Evolutionary conservation across 1,140 invertebrate genomes (phyloP), one percentile per base, ranked within the genome.

Genomic region (Cydia fagiglandana): DNA sequence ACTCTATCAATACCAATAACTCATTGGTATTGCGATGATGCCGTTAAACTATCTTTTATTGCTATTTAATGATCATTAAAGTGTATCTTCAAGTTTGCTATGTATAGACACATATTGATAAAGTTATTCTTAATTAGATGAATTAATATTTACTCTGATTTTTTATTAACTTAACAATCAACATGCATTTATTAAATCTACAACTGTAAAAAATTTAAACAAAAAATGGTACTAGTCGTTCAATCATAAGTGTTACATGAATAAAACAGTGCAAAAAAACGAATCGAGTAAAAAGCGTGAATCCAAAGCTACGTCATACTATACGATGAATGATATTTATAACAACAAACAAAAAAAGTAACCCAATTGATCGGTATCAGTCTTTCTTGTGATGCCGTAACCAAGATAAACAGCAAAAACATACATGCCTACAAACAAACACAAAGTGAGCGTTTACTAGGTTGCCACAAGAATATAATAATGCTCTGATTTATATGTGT

Each of bases 381-480:
- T 75, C 81, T 86, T 86, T 75, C 85, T 86, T 73, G 82, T 82
- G 17, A 88, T 81, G 83, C 83, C 79, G 76, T 88, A 83, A 73
- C 85, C 84, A 68, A 90, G 78, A 82, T 88, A 85, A 7, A 88
- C 80, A 0, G 86, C 85, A 78, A 89, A 80, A 74, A 85, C 82
- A 86, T 85, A 89, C 64, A 88, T 82, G 79, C 87, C 88, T 89
- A 89, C 47, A 86, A 86, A 83, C 76, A 78, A 82, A 77, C 45
- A 74, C 64, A 64, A 68, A 13, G n/a, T 56, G 7, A 17, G 53
- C 4, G 15, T 56, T 56, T 56, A 53, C 45, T 47, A 13, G 4
- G 45, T 13, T 47, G 45, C 4, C 47, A 15, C 13, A 41, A 9
- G 38, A 9, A 10, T 41, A 9, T 41, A 10, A 41, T 41, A 10